phyloP scores from a whole-genome alignment of 2,113 vertebrate species.

The Lichenostomus cassidix region DNA sequence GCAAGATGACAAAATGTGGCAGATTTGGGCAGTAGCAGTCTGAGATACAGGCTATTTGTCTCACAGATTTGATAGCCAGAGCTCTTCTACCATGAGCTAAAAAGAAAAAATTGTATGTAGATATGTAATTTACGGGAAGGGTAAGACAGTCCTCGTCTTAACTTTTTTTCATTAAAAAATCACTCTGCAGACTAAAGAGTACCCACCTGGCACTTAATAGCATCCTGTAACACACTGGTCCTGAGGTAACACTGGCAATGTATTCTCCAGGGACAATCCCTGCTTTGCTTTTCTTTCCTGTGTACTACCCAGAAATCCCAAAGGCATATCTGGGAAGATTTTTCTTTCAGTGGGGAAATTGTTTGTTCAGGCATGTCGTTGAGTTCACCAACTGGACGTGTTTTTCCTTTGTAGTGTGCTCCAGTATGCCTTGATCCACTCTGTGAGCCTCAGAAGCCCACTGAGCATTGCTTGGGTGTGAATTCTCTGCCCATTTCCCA shows the following conservation, averaged over 20 bases:
- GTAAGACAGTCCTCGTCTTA: not conserved
- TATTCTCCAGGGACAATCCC: not conserved
- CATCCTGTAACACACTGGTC: not conserved
- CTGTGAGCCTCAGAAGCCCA: not conserved
- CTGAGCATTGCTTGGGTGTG: not conserved
- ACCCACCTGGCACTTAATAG: not conserved
- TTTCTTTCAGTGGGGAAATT: not conserved
- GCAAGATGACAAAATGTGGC: not conserved
- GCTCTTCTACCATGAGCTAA: not conserved
- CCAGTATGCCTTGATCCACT: not conserved
- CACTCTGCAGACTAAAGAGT: not conserved
- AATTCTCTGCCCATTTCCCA: not conserved
- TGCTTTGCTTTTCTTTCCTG: not conserved
- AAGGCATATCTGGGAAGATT: not conserved
- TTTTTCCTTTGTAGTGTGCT: not conserved
- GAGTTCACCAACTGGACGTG: not conserved
- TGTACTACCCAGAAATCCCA: not conserved
- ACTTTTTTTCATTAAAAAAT: not conserved
- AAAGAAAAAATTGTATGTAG: not conserved
- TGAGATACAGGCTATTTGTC: not conserved
- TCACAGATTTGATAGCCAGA: not conserved
- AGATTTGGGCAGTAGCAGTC: not conserved
- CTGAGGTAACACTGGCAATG: rapidly evolving
- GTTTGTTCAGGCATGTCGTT: not conserved
- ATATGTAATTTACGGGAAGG: not conserved